A percentile compares a stretch with the other conserved stretches of the same genome.
These are phyloP conservation scores for Aplysia californica DNA, from an alignment of 1,140 invertebrate species.

Conservation along the genomic window DNA sequence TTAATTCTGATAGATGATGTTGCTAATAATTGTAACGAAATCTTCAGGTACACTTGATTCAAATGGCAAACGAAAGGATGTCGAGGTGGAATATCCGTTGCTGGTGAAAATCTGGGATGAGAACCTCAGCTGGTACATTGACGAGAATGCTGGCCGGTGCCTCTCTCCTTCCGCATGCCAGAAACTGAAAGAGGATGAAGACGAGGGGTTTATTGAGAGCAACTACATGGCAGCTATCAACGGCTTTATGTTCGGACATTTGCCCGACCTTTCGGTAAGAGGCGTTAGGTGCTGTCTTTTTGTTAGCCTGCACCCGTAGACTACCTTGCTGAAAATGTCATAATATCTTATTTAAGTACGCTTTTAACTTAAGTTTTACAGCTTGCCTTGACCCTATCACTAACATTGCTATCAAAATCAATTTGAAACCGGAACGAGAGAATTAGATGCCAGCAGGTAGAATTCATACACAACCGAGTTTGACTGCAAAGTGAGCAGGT, in stretches of 20 bases:
- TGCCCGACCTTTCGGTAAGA: background rate
- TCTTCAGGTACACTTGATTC: background rate
- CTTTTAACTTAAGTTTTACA: background rate
- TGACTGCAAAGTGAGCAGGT: too few species aligned
- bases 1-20: too few species aligned
- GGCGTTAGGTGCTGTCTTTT: background rate
- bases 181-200: background rate
- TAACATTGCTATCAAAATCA: too few species aligned
- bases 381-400: background rate
- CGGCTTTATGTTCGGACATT: background rate
- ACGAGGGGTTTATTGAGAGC: background rate
- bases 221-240: background rate
- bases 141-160: background rate
- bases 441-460: too few species aligned
- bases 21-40: too few species aligned
- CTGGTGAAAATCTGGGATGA: background rate
- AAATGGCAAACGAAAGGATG: background rate
- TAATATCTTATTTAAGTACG: background rate
- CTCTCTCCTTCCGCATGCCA: background rate
- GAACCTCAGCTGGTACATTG: background rate
- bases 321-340: background rate
- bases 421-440: too few species aligned
- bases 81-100: background rate
- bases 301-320: background rate
- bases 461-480: too few species aligned